Base-by-base conservation (phyloP, 2,888 invertebrate genomes). In the Erebia aethiops region DNA sequence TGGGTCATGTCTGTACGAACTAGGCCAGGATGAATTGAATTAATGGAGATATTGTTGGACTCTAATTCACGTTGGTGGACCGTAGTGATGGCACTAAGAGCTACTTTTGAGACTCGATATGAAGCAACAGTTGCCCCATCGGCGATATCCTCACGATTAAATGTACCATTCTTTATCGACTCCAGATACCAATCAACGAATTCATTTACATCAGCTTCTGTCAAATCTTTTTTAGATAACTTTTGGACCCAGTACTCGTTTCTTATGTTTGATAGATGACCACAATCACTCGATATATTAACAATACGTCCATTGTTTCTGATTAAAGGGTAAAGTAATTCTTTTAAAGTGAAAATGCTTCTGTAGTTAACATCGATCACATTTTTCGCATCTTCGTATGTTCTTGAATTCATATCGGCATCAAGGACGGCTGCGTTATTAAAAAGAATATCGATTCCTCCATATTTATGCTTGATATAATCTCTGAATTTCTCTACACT, bases 1-100 rank as follows among this genome's bases (percentile, higher is more conserved):
- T 89, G 91, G 0, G 95, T 95, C 97, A 97, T 96, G 78, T 97
- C 96, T 0, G 97, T 97, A 72, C 94, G 94, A 0, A 97, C 97
- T 76, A 96, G 94, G 0, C 97, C 97, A 9, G 97, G 97, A 82
- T 96, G 95, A 79, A 96, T 94, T 10, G 95, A 90, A 83, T 96
- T 97, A 0, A 91, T 84, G 0, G 77, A 78, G 52, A 97, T 94
- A 71, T 95, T 94, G 69, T 94, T 93, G 0, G 92, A 89, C 10
- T 84, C 84, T n/a, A 96, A 91, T 52, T 93, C 86, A 54, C 89
- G 87, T 78, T 97, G 96, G 77, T 96, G 96, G 62, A 97, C 85
- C 49, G 94, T 87, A 0, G 96, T 94, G 65, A 97, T 80, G 1
- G 96, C 96, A 71, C 95, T 95, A 2, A 97, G 88, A 2, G 95